Conservation (phyloP, 2,113 vertebrate species). For the Saguinus imperator region DNA sequence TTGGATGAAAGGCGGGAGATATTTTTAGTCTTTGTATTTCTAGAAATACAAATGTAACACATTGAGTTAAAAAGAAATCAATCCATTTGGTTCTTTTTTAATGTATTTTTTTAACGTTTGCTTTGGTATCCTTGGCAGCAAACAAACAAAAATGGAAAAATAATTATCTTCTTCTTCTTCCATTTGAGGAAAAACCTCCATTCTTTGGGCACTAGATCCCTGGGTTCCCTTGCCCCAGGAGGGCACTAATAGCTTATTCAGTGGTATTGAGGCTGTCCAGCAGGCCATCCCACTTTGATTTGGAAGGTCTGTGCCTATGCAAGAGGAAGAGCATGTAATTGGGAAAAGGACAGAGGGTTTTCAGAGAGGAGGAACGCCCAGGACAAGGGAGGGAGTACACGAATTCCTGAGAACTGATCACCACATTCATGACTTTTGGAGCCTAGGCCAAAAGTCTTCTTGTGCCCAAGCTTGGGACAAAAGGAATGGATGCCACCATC, state of each 20-base stretch:
- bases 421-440: background rate
- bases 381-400: background rate
- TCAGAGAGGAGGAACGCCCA: background rate
- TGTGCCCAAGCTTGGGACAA: background rate
- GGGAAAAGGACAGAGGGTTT: background rate
- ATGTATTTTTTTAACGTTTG: background rate
- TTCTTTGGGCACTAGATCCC: background rate
- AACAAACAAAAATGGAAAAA: background rate
- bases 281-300: background rate
- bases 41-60: background rate
- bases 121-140: background rate
- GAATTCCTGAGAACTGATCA: background rate
- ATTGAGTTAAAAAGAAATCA: background rate
- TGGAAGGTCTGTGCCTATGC: background rate
- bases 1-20: background rate
- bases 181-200: background rate
- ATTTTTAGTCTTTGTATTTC: background rate
- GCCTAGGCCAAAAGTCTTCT: background rate
- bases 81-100: background rate
- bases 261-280: background rate
- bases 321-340: background rate
- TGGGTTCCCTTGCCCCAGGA: background rate
- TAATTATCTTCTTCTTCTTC: background rate
- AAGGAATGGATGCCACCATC: background rate
- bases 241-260: background rate